Evolutionary conservation across 2,888 invertebrate species (phyloP).

Genomic region (Calliopum simillimum): DNA sequence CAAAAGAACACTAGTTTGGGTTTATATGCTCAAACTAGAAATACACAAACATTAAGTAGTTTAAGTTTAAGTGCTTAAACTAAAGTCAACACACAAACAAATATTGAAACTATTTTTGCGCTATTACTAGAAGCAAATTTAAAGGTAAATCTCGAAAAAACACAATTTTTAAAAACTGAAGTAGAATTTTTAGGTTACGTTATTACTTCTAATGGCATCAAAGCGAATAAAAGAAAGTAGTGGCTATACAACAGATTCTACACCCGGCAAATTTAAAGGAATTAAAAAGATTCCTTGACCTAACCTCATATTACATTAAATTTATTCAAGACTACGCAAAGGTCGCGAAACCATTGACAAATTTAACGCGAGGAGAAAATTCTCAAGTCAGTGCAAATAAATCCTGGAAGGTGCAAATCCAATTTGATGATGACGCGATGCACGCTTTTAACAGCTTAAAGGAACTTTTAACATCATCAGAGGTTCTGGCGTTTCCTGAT

Average conservation of each 20-base stretch:
- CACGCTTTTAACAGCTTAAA: conserved; percentile 24
- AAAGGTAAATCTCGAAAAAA: conserved; percentile 23
- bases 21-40: too few species aligned
- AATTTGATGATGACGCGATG: conserved; percentile 1
- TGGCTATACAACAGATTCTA: too few species aligned
- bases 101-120: too few species aligned
- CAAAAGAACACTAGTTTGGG: too few species aligned
- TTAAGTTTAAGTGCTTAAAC: too few species aligned
- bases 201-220: conserved; percentile 17
- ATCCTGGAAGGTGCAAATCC: conserved; percentile 15
- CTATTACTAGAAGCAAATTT: too few species aligned
- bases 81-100: too few species aligned
- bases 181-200: conserved; percentile 37
- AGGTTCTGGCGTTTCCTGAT: conserved; percentile 31
- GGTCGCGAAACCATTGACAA: background rate
- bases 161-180: conserved; percentile 13
- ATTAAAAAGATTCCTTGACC: too few species aligned
- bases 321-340: conserved; percentile 10
- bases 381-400: conserved; percentile 9
- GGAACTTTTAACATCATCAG: conserved; percentile 22
- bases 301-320: conserved; percentile 7
- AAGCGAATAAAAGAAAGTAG: too few species aligned
- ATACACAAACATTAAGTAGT: too few species aligned
- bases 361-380: conserved; percentile 3
- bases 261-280: too few species aligned